A percentile compares a stretch with the other conserved stretches of the same genome.
Evolutionary conservation across 2,888 invertebrate genomes (phyloP).

Genomic region (Apamea anceps): DNA sequence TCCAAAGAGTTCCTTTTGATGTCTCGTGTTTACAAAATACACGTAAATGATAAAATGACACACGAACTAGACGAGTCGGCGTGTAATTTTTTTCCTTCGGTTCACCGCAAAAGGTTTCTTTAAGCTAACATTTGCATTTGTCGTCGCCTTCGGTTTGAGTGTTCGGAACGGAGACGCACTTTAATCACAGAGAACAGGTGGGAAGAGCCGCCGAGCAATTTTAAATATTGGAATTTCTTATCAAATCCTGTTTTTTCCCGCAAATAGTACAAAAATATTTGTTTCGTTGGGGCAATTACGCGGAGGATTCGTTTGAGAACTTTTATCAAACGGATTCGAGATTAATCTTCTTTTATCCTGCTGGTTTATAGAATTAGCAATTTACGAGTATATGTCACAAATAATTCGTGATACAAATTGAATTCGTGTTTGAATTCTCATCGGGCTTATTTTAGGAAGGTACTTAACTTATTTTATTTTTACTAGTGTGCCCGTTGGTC

Average conservation of each 20-base stretch:
- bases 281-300: slow-evolving; percentile 66
- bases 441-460: not conserved
- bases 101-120: slow-evolving; percentile 82
- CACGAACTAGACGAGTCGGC: slow-evolving; percentile 73
- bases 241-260: slow-evolving; percentile 78
- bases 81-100: slow-evolving; percentile 80
- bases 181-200: slow-evolving; percentile 88
- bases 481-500: not conserved
- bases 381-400: slow-evolving; percentile 49
- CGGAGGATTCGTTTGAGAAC: slow-evolving; percentile 62
- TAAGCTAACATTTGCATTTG: slow-evolving; percentile 87
- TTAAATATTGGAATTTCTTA: slow-evolving; percentile 87
- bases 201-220: slow-evolving; percentile 81
- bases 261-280: slow-evolving; percentile 72
- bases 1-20: slow-evolving; percentile 70
- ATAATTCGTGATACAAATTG: slow-evolving; percentile 33
- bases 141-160: slow-evolving; percentile 76
- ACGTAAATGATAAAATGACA: slow-evolving; percentile 78
- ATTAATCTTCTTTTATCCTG: slow-evolving; percentile 61
- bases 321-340: slow-evolving; percentile 58
- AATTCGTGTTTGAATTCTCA: slow-evolving; percentile 1
- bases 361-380: slow-evolving; percentile 51
- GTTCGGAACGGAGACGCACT: slow-evolving; percentile 83
- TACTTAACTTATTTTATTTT: not conserved
- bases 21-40: slow-evolving; percentile 67